These are phyloP conservation scores for Hemichromis elongatus DNA, from an alignment of 2,113 vertebrate genomes.

Conservation along the genomic window DNA sequence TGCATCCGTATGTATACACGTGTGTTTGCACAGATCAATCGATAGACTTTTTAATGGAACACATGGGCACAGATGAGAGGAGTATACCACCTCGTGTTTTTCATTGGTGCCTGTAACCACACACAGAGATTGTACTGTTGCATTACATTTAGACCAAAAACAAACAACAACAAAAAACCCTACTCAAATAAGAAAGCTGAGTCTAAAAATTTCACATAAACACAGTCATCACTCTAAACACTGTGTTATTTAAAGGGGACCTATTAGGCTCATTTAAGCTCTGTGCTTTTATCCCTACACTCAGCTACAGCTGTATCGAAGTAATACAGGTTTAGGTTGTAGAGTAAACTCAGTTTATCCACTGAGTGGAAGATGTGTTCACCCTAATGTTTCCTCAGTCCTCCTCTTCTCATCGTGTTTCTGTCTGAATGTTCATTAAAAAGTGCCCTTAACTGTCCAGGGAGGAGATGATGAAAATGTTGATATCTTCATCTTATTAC, in stretches of 20 bases:
- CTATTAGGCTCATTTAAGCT: neutral
- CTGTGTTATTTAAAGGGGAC: neutral
- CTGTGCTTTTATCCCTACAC: neutral
- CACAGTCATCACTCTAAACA: neutral
- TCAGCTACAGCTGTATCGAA: neutral
- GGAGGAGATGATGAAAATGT: neutral
- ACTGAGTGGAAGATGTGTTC: neutral
- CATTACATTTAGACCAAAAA: neutral
- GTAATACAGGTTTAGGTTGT: neutral
- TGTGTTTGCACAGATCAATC: conserved; percentile 37
- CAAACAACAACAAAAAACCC: neutral
- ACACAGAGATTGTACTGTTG: neutral
- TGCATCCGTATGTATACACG: neutral
- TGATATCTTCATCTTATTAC: neutral
- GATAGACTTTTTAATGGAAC: conserved; percentile 68
- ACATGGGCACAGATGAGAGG: conserved; percentile 28
- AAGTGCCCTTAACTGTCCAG: neutral
- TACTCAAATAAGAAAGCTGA: neutral
- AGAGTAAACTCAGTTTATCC: neutral
- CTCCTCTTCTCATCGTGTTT: neutral
- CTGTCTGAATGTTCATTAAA: neutral
- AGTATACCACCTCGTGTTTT: conserved; percentile 50
- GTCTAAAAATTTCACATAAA: neutral
- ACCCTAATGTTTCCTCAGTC: neutral
- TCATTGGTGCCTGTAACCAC: conserved; percentile 18